phyloP scores from a whole-genome alignment of 1,140 invertebrate genomes.

The Cecropterus lyciades region DNA sequence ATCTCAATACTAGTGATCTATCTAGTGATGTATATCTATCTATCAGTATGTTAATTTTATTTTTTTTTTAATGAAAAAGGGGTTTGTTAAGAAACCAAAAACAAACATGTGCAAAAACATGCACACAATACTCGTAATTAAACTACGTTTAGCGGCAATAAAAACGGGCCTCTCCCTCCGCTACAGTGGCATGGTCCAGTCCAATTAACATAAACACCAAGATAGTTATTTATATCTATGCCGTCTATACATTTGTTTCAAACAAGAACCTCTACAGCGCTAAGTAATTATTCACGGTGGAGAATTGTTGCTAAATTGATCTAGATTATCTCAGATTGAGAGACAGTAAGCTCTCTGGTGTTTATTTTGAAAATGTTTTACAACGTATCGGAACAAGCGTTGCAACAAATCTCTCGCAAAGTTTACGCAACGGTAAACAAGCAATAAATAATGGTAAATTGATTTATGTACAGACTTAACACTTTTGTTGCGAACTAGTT shows the following conservation, averaged over 20 bases:
- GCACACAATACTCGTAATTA: constrained; percentile 14
- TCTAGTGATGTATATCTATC: too few species aligned
- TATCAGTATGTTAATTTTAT: too few species aligned
- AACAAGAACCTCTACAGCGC: constrained; percentile 42
- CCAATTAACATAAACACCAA: constrained; percentile 80
- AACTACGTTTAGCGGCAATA: constrained; percentile 39
- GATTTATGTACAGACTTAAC: constrained; percentile 22
- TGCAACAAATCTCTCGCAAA: constrained; percentile 29
- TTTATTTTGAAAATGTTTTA: constrained; percentile 34
- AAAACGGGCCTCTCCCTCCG: constrained; percentile 38
- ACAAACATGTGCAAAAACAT: too few species aligned
- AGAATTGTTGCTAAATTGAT: constrained; percentile 60
- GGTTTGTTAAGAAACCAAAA: too few species aligned
- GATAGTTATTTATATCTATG: constrained; percentile 62
- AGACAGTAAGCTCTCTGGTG: constrained; percentile 31
- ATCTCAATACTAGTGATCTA: too few species aligned
- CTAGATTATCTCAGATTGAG: constrained; percentile 45
- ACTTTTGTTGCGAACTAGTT: constrained; percentile 21
- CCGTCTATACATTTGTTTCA: constrained; percentile 54
- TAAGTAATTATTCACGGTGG: constrained; percentile 65
- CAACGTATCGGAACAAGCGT: constrained; percentile 24
- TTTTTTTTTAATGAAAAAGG: too few species aligned
- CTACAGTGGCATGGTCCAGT: constrained; percentile 68
- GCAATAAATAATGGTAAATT: constrained; percentile 23
- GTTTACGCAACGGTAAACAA: constrained; percentile 29